These are phyloP conservation scores for Aurelia aurita complex sp. Pacific DNA, from an alignment of 30 jellyfish, hydroid and myxozoan genomes.

Conservation along the genomic window DNA sequence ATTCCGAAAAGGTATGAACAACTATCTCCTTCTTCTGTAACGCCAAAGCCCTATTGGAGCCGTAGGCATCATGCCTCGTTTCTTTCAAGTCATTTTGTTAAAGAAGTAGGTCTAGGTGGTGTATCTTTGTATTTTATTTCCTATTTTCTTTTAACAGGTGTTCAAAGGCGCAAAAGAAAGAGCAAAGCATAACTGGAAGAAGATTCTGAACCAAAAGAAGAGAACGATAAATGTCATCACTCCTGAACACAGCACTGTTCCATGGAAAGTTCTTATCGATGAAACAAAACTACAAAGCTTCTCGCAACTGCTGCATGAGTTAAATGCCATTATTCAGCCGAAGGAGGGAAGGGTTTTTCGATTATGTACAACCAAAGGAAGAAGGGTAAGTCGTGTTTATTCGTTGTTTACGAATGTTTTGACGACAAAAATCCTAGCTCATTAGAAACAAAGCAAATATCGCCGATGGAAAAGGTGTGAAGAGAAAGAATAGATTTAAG, in stretches of 20 bases:
- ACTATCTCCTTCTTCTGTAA: neutral
- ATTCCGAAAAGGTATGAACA: neutral
- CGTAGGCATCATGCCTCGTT: too few relatives aligned
- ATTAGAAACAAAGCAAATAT: too few relatives aligned
- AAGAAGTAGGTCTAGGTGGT: too few relatives aligned
- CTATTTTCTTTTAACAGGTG: neutral
- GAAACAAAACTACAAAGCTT: slow-evolving; percentile 41
- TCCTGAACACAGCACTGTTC: slow-evolving; percentile 23
- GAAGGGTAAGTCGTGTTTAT: slow-evolving; percentile 50
- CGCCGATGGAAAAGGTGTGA: too few relatives aligned
- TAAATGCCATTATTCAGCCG: slow-evolving; percentile 55
- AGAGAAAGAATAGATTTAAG: too few relatives aligned
- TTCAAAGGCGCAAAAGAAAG: neutral
- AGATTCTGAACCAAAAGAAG: slow-evolving; percentile 18
- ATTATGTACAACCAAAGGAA: slow-evolving; percentile 73
- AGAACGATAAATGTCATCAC: slow-evolving; percentile 38
- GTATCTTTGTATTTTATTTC: too few relatives aligned
- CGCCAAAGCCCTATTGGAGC: too few relatives aligned
- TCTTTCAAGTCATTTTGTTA: too few relatives aligned
- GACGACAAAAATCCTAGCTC: too few relatives aligned
- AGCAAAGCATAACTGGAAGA: slow-evolving; percentile 39
- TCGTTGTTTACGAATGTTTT: too few relatives aligned
- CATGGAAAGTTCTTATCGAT: slow-evolving; percentile 54
- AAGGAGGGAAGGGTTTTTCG: slow-evolving; percentile 66
- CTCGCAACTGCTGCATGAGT: slow-evolving; percentile 60